Evolutionary conservation across 2,888 invertebrate species (phyloP).

Genomic region (Eupeodes luniger): DNA sequence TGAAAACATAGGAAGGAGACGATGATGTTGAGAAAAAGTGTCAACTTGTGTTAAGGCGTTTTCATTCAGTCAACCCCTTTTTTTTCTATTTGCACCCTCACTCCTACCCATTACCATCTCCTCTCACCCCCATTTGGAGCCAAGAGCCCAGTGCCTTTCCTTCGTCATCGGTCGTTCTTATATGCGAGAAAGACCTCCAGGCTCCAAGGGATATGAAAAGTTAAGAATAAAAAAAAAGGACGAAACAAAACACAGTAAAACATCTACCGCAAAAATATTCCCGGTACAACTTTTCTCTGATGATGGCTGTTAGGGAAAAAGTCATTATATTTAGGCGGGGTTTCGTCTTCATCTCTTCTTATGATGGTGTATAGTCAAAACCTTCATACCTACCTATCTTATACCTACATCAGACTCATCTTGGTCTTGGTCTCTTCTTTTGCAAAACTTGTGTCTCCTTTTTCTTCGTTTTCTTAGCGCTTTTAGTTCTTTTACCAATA

Average conservation of each 20-base stretch:
- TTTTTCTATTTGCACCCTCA: slow-evolving; percentile 45
- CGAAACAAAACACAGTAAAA: slow-evolving; percentile 42
- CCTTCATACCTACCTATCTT: neutral
- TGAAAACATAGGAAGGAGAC: slow-evolving; percentile 33
- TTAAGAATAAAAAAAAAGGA: slow-evolving; percentile 5
- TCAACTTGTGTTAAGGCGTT: slow-evolving; percentile 72
- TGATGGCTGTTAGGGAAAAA: slow-evolving; percentile 49
- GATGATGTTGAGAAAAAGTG: slow-evolving; percentile 65
- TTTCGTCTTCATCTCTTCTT: slow-evolving; percentile 50
- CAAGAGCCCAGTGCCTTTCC: neutral
- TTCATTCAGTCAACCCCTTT: slow-evolving; percentile 69
- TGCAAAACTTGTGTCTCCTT: slow-evolving; percentile 37
- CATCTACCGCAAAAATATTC: slow-evolving; percentile 69
- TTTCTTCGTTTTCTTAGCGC: slow-evolving; percentile 26
- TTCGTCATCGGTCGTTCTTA: neutral
- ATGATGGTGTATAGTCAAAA: neutral
- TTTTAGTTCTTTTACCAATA: slow-evolving; percentile 38
- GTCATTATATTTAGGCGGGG: slow-evolving; percentile 73
- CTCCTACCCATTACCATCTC: neutral
- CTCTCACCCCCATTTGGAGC: neutral
- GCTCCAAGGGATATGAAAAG: slow-evolving; percentile 27
- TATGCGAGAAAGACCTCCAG: slow-evolving; percentile 7
- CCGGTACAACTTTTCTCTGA: slow-evolving; percentile 54
- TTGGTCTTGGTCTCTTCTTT: slow-evolving; percentile 25
- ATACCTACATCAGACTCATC: neutral